These are phyloP conservation scores for Hephaestus fuliginosus DNA, from an alignment of 2,797 vertebrate genomes.

Conservation along the genomic window DNA sequence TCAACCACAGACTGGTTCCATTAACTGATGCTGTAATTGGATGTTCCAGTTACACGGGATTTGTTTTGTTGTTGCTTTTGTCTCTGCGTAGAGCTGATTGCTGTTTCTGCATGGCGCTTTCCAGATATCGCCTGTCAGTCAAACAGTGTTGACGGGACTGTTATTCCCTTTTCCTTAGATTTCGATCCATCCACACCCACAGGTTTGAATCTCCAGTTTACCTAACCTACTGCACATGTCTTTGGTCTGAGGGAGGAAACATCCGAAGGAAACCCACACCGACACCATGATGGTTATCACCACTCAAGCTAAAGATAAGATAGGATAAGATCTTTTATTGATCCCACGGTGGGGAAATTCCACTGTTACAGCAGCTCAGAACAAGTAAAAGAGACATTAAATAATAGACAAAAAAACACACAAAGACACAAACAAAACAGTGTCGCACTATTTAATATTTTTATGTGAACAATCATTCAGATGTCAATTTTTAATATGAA, in stretches of 20 bases:
- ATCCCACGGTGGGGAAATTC: too few relatives aligned
- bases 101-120: neutral
- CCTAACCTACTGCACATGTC: neutral
- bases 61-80: conserved; percentile 7
- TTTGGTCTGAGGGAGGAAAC: neutral
- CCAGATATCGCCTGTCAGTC: neutral
- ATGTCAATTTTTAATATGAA: too few relatives aligned
- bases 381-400: too few relatives aligned
- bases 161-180: neutral
- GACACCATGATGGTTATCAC: neutral
- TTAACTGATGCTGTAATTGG: conserved; percentile 2
- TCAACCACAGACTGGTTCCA: conserved; percentile 10
- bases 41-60: neutral
- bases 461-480: neutral
- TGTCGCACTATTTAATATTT: neutral
- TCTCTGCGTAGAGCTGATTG: neutral
- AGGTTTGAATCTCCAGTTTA: neutral
- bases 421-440: too few relatives aligned
- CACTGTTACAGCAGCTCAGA: too few relatives aligned
- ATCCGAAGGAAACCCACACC: neutral
- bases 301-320: neutral
- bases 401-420: too few relatives aligned
- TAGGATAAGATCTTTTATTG: too few relatives aligned
- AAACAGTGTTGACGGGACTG: neutral
- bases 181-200: neutral